Evolutionary conservation across 2,797 vertebrate genomes (phyloP).

Genomic region (Ctenopoma multispine): DNA sequence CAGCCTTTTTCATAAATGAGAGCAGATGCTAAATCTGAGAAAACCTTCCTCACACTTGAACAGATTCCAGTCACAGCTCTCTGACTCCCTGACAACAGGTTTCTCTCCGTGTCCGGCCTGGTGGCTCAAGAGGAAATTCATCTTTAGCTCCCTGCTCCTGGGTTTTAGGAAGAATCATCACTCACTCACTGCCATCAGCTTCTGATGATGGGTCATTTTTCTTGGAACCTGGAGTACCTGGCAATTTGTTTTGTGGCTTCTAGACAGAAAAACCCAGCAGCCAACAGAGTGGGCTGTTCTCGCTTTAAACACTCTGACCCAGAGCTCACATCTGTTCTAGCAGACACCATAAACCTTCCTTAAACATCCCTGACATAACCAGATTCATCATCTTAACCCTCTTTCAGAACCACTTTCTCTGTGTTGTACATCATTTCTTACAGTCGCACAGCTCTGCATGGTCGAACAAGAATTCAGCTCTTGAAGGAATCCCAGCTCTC

Average conservation of each 20-base stretch:
- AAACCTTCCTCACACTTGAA: slow-evolving; percentile 3
- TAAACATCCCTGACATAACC: slow-evolving; percentile 25
- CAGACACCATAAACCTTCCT: slow-evolving; percentile 14
- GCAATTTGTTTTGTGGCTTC: slow-evolving; percentile 29
- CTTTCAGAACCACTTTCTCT: not conserved
- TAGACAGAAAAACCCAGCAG: slow-evolving; percentile 2
- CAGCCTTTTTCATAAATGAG: not conserved
- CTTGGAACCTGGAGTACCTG: slow-evolving; percentile 4
- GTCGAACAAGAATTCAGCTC: slow-evolving; percentile 15
- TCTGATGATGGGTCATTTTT: slow-evolving; percentile 48
- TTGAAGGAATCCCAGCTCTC: slow-evolving; percentile 27
- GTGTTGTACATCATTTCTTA: not conserved
- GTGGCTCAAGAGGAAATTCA: slow-evolving; percentile 47
- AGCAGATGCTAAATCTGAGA: not conserved
- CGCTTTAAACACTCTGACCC: slow-evolving; percentile 6
- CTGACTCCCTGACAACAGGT: not conserved
- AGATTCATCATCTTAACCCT: slow-evolving; percentile 23
- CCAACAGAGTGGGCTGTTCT: not conserved
- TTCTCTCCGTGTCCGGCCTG: slow-evolving; percentile 1
- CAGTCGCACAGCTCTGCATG: slow-evolving; percentile 4
- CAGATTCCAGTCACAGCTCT: slow-evolving; percentile 31
- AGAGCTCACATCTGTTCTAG: slow-evolving; percentile 2
- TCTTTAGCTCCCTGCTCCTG: slow-evolving; percentile 43
- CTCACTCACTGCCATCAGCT: slow-evolving; percentile 26
- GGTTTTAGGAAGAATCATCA: slow-evolving; percentile 43